Evolutionary conservation across 1,140 invertebrate genomes (phyloP).

Genomic region (Ceratina japonica): DNA sequence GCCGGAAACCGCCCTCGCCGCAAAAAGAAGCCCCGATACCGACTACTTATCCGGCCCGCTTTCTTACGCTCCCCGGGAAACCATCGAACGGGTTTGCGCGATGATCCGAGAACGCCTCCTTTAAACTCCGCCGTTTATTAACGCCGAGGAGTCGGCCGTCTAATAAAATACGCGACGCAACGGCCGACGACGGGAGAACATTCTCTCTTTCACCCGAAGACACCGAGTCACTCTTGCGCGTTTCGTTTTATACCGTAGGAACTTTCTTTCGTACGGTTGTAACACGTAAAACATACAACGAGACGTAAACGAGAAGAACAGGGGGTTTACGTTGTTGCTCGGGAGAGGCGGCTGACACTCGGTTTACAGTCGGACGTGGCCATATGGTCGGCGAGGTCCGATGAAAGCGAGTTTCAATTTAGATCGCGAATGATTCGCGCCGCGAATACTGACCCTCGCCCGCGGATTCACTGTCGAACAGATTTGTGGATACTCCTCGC

Average conservation of each 20-base stretch:
- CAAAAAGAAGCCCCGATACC: background rate
- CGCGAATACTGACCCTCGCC: background rate
- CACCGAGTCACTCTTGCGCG: too few species aligned
- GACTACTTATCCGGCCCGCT: background rate
- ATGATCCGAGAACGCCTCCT: too few species aligned
- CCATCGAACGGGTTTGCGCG: too few species aligned
- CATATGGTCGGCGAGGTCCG: background rate
- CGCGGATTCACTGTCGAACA: background rate
- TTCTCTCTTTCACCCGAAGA: too few species aligned
- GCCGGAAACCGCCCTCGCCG: constrained; percentile 43
- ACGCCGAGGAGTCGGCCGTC: too few species aligned
- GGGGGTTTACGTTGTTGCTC: background rate
- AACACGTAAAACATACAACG: too few species aligned
- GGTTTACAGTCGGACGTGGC: background rate
- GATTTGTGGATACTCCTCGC: constrained; percentile 5
- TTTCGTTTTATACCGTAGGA: too few species aligned
- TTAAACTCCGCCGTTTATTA: too few species aligned
- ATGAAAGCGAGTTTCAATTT: constrained; percentile 7
- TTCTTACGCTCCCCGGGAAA: background rate
- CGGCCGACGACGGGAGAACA: too few species aligned
- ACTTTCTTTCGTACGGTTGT: too few species aligned
- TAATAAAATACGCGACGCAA: too few species aligned
- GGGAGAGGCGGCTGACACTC: background rate
- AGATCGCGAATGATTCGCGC: background rate
- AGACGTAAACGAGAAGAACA: background rate